Evolutionary conservation across 1,140 invertebrate species (phyloP), one percentile per base, ranked within the genome.

Genomic region (Eupristina koningsbergeri): DNA sequence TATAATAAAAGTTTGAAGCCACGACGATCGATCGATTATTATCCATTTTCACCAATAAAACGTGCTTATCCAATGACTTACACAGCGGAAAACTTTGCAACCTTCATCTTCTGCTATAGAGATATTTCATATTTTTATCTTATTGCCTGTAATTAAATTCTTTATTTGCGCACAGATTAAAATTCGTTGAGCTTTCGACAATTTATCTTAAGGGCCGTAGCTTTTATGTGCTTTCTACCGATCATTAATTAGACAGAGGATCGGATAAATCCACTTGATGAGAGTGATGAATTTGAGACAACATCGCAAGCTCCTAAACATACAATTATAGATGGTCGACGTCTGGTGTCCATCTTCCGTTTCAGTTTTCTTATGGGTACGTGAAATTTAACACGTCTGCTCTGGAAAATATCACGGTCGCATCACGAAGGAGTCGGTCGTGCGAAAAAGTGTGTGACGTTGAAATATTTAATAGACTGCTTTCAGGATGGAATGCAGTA

Each of bases 381-480:
- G 58, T 64, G 71, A 76, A 74, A 61, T 76, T 63, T 19, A 75
- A 39, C n/a, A 64, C 26, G 78, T 3, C 17, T n/a, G 41, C n/a
- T 50, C 74, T 58, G 61, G 73, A 77, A 58, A 47, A 63, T 34
- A 76, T 82, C 58, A 26, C 39, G 47, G 29, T 34, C 9, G n/a
- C 31, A 63, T 50, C 31, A 58, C 11, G 31, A 19, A 80, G 47
- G 47, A 80, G 64, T 53, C 45, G 50, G 19, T 73, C 31, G 61
- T 29, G 64, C 34, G 80, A 64, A 82, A 64, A 82, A 75, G 80
- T 76, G 13, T 34, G 74, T 58, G 73, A 58, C 81, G 61, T 83
- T 83, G 74, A 83, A 83, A 83, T 83, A 83, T 83, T 83, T 83
- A 53, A 83, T 64, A 47, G 81, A 47, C n/a, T 13, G 39, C 36